phyloP scores from a whole-genome alignment of 2,113 vertebrate species.

The Paratilapia polleni region DNA sequence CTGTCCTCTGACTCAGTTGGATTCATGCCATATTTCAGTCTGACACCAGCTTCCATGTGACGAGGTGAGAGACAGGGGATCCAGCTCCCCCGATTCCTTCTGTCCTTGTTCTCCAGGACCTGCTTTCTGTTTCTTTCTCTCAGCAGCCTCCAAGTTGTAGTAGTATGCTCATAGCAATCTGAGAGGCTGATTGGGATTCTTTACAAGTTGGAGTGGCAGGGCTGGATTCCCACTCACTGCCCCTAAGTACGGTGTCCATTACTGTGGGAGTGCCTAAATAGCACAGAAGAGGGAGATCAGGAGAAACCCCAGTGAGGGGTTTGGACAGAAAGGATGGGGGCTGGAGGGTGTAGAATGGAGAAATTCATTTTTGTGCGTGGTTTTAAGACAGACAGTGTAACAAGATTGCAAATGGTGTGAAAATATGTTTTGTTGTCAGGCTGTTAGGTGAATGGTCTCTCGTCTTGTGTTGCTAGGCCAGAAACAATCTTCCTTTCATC shows the following conservation, averaged over 20 bases:
- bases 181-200: constrained; percentile 44
- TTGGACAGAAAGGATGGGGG: neutral
- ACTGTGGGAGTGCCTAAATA: constrained; percentile 62
- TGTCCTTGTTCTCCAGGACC: neutral
- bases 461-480: constrained; percentile 30
- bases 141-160: neutral
- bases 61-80: constrained; percentile 5
- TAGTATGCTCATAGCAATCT: neutral
- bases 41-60: constrained; percentile 33
- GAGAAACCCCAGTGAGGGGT: constrained; percentile 47
- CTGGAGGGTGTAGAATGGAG: neutral
- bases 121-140: neutral
- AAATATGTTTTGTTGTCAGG: too few relatives aligned
- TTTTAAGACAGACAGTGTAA: neutral
- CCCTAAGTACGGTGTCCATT: constrained; percentile 65
- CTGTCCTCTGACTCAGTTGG: neutral
- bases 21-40: constrained; percentile 34
- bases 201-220: constrained; percentile 21
- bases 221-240: constrained; percentile 39
- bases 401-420: too few relatives aligned
- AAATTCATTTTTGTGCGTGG: constrained; percentile 41
- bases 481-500: constrained; percentile 30
- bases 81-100: neutral
- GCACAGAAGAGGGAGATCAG: constrained; percentile 55
- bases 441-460: neutral